phyloP scores from a whole-genome alignment of 2,888 invertebrate genomes.

The Cosmopolites sordidus region DNA sequence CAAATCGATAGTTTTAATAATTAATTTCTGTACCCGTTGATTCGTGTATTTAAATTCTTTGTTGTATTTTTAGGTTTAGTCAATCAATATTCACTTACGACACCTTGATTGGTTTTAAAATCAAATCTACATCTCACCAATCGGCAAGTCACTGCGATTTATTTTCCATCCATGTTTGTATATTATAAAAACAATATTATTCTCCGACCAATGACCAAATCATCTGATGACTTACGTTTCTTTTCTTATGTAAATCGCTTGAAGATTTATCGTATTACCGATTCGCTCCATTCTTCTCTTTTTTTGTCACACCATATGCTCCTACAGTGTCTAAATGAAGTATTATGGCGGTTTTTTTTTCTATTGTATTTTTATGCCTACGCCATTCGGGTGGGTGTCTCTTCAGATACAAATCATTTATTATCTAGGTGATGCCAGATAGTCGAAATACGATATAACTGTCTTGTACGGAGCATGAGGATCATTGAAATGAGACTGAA shows the following conservation, averaged over 20 bases:
- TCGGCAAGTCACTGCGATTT: too few relatives aligned
- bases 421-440: slow-evolving; percentile 4
- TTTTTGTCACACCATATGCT: slow-evolving; percentile 13
- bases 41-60: too few relatives aligned
- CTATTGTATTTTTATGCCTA: slow-evolving; percentile 15
- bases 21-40: too few relatives aligned
- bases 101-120: too few relatives aligned
- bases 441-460: too few relatives aligned
- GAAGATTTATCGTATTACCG: slow-evolving; percentile 1
- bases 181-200: slow-evolving; percentile 14
- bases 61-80: too few relatives aligned
- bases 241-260: slow-evolving; percentile 1
- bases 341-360: slow-evolving; percentile 9
- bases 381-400: slow-evolving; percentile 11
- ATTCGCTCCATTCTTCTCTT: neutral
- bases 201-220: slow-evolving; percentile 2
- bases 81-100: too few relatives aligned
- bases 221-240: slow-evolving; percentile 13
- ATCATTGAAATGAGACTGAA: too few relatives aligned
- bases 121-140: too few relatives aligned
- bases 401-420: slow-evolving; percentile 8
- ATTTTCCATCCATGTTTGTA: slow-evolving; percentile 1
- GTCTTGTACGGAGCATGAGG: too few relatives aligned
- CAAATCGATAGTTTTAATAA: too few relatives aligned
- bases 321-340: neutral